A percentile compares a stretch with the other conserved stretches of the same genome.
Conservation (phyloP, 2,888 invertebrate species). For the Trissoscelio sp. region DNA sequence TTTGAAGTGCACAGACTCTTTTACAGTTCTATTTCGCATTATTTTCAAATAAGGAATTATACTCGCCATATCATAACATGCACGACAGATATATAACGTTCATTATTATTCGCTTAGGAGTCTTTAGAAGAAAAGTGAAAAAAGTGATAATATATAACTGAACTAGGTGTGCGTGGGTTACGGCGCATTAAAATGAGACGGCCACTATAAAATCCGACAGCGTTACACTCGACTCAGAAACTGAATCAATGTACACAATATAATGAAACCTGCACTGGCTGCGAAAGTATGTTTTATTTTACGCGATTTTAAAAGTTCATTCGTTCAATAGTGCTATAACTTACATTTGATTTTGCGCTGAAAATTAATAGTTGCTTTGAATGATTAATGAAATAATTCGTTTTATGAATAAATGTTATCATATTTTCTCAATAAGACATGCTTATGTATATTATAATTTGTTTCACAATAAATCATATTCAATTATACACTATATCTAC, state of each 20-base stretch:
- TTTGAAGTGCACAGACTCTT: not conserved
- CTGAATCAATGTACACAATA: constrained; percentile 36
- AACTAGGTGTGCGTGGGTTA: constrained; percentile 48
- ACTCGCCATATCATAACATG: constrained; percentile 12
- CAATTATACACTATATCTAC: not conserved
- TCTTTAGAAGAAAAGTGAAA: constrained; percentile 34
- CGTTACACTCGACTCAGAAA: constrained; percentile 24
- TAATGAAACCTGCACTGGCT: constrained; percentile 22
- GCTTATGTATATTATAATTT: not conserved
- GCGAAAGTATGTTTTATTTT: constrained; percentile 12
- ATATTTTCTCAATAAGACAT: not conserved
- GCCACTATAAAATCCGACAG: constrained; percentile 37
- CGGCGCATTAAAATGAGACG: constrained; percentile 38
- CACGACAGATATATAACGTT: constrained; percentile 25
- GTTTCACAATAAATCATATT: not conserved
- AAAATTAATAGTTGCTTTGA: constrained; percentile 35
- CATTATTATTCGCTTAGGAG: constrained; percentile 43
- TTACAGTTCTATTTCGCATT: not conserved
- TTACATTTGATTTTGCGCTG: not conserved
- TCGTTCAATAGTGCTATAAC: constrained; percentile 19
- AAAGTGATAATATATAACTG: constrained; percentile 26
- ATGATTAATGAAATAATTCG: constrained; percentile 23
- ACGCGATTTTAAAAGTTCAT: constrained; percentile 26
- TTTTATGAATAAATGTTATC: not conserved
- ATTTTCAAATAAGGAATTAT: constrained; percentile 34